phyloP scores from a whole-genome alignment of 2,888 invertebrate genomes.

The Aleiodes leptofemur region DNA sequence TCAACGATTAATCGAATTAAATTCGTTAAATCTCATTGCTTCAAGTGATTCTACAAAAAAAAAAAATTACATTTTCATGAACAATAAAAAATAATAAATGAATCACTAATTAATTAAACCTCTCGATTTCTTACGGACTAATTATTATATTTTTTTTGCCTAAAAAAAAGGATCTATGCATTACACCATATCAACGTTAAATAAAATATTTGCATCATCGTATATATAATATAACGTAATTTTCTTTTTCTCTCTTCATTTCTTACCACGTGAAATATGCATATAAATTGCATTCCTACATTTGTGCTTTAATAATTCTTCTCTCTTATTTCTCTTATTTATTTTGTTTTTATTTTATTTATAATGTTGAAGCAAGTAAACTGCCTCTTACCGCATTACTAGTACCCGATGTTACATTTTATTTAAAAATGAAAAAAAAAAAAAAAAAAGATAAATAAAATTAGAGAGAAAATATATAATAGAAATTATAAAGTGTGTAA shows the following conservation, averaged over 20 bases:
- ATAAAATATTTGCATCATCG: slow-evolving; percentile 67
- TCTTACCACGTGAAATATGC: slow-evolving; percentile 49
- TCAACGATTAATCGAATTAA: slow-evolving; percentile 9
- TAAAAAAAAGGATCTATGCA: slow-evolving; percentile 39
- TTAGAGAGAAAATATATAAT: slow-evolving; percentile 57
- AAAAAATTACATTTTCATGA: slow-evolving; percentile 23
- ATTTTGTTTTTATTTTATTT: slow-evolving; percentile 49
- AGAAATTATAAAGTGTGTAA: slow-evolving; percentile 51
- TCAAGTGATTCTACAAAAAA: slow-evolving; percentile 20
- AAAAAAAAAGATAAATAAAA: background rate
- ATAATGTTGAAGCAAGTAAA: slow-evolving; percentile 61
- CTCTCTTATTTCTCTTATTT: slow-evolving; percentile 50
- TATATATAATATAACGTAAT: slow-evolving; percentile 60
- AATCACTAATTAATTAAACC: slow-evolving; percentile 24
- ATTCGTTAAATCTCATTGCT: slow-evolving; percentile 5
- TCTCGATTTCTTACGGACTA: background rate
- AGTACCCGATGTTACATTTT: slow-evolving; percentile 70
- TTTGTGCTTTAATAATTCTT: slow-evolving; percentile 40
- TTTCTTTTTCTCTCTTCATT: slow-evolving; percentile 47
- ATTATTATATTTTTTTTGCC: slow-evolving; percentile 21
- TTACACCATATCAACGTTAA: slow-evolving; percentile 56
- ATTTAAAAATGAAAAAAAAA: slow-evolving; percentile 46
- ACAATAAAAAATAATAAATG: slow-evolving; percentile 21
- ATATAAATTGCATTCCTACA: slow-evolving; percentile 38
- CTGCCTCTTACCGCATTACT: slow-evolving; percentile 62